Conservation (phyloP, 2,113 vertebrate species). For the Burhinus bistriatus region DNA sequence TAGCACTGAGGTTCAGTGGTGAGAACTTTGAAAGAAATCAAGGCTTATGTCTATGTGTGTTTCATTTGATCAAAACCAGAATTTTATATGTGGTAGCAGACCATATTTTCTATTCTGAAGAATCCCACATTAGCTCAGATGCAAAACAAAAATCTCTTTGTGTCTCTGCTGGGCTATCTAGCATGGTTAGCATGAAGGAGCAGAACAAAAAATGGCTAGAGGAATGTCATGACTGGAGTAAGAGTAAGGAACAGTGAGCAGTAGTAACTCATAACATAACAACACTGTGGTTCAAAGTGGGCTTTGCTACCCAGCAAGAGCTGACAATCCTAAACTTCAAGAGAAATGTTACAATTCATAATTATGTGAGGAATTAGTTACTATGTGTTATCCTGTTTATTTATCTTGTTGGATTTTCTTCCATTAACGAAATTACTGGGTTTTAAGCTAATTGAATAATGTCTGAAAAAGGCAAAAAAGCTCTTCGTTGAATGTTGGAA, state of each 20-base stretch:
- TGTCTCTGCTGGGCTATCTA: neutral
- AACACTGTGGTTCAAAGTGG: neutral
- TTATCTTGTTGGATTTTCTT: neutral
- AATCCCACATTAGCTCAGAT: neutral
- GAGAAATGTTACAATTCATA: neutral
- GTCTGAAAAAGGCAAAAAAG: neutral
- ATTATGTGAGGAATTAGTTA: neutral
- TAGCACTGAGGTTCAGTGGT: neutral
- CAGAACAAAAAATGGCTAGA: neutral
- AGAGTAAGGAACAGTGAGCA: neutral
- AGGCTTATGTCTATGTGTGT: neutral
- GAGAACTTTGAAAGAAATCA: neutral
- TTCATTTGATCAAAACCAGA: neutral
- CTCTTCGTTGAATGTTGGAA: neutral
- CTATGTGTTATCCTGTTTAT: neutral
- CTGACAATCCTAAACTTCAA: neutral
- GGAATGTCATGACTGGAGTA: neutral
- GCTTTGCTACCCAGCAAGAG: neutral
- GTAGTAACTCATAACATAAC: neutral
- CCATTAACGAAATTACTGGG: neutral
- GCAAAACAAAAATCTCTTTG: neutral
- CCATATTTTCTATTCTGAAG: neutral
- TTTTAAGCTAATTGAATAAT: neutral
- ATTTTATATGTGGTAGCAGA: neutral
- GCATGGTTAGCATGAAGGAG: neutral